A percentile compares a stretch with the other conserved stretches of the same genome.
Evolutionary conservation across 1,140 invertebrate species (phyloP).

Genomic region (Papilio polyxenes): DNA sequence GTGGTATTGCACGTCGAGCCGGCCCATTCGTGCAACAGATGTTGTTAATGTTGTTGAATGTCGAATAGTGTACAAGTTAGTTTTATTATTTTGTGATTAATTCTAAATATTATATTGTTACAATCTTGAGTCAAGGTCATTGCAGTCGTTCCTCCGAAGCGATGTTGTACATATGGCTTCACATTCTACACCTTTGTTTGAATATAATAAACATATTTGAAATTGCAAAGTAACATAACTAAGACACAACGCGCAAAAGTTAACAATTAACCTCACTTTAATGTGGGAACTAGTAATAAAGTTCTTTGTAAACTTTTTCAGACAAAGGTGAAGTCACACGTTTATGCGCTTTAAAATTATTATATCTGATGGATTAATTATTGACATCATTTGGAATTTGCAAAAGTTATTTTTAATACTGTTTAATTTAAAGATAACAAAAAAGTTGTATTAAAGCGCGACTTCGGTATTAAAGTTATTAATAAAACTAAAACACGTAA

Average conservation of each 20-base stretch:
- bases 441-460: neutral
- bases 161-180: too few relatives aligned
- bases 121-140: too few relatives aligned
- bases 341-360: neutral
- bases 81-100: too few relatives aligned
- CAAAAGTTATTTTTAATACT: neutral
- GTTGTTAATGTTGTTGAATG: too few relatives aligned
- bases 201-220: slow-evolving; percentile 15
- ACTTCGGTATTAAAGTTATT: neutral
- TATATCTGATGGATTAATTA: neutral
- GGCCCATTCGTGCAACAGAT: too few relatives aligned
- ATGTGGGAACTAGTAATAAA: slow-evolving; percentile 22
- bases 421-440: neutral
- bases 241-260: neutral
- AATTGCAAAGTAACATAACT: neutral
- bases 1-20: too few relatives aligned
- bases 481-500: neutral
- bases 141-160: too few relatives aligned
- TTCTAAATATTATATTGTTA: too few relatives aligned
- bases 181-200: neutral
- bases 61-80: too few relatives aligned
- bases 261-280: neutral
- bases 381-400: neutral
- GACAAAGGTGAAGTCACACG: slow-evolving; percentile 13
- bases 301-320: slow-evolving; percentile 11